Evolutionary conservation across 2,797 vertebrate genomes (phyloP).

Genomic region (Fundulus diaphanus): DNA sequence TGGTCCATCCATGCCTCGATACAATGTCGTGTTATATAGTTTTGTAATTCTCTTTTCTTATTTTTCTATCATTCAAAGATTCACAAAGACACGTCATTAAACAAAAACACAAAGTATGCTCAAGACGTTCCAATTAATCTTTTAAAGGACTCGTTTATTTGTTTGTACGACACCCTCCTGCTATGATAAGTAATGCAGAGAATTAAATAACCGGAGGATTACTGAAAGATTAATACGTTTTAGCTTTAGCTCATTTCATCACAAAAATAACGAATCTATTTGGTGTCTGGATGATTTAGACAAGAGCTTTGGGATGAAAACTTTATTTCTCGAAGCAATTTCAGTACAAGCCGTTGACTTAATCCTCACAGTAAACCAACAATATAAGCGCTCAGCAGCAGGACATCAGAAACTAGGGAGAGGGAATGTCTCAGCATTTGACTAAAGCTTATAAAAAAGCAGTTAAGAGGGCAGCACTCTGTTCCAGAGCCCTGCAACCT

Average conservation of each 20-base stretch:
- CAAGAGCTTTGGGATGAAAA: constrained; percentile 33
- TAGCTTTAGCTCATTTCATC: constrained; percentile 36
- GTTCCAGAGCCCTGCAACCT: constrained; percentile 51
- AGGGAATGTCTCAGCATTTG: constrained; percentile 38
- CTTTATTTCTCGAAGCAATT: constrained; percentile 17
- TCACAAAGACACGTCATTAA: constrained; percentile 15
- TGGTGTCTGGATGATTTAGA: constrained; percentile 32
- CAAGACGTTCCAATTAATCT: constrained; percentile 42
- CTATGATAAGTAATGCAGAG: constrained; percentile 20
- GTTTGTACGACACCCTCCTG: constrained; percentile 28
- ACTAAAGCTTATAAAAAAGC: constrained; percentile 48
- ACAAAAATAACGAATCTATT: constrained; percentile 20
- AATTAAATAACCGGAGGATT: constrained; percentile 46
- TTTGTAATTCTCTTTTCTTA: constrained; percentile 25
- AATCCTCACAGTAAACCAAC: constrained; percentile 19
- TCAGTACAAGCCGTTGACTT: constrained; percentile 32
- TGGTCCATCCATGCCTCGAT: background rate
- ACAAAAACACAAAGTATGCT: constrained; percentile 25
- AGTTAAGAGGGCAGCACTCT: constrained; percentile 48
- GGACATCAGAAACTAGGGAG: constrained; percentile 32
- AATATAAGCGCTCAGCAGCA: constrained; percentile 40
- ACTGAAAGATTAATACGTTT: constrained; percentile 65
- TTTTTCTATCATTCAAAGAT: constrained; percentile 35
- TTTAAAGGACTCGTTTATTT: constrained; percentile 40
- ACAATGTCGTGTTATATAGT: background rate